phyloP scores from a whole-genome alignment of 2,888 invertebrate species.

The Scaptomyza caliginosa region DNA sequence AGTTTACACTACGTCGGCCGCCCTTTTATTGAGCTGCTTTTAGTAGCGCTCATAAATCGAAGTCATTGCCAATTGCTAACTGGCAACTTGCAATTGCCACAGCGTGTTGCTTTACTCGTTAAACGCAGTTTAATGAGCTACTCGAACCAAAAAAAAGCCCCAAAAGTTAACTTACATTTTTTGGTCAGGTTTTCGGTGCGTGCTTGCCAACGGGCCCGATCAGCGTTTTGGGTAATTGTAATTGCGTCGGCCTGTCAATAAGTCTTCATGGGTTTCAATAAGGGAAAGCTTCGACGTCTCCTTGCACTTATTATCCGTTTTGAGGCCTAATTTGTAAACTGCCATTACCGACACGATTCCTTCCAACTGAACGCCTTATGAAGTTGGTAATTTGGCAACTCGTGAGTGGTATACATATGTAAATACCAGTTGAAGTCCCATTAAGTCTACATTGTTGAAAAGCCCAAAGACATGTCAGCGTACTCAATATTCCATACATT shows the following conservation, averaged over 20 bases:
- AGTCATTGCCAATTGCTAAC: constrained; percentile 50
- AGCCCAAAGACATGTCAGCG: background rate
- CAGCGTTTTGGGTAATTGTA: constrained; percentile 70
- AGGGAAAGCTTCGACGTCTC: constrained; percentile 50
- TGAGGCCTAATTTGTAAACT: constrained; percentile 37
- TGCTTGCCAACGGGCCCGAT: constrained; percentile 61
- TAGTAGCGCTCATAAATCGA: constrained; percentile 69
- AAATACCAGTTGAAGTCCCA: constrained; percentile 44
- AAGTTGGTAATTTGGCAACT: constrained; percentile 54
- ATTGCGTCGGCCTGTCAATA: constrained; percentile 69
- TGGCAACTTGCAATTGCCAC: constrained; percentile 38
- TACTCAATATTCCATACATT: constrained; percentile 8
- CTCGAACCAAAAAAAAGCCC: constrained; percentile 21
- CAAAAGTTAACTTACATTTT: constrained; percentile 2
- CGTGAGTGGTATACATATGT: constrained; percentile 46
- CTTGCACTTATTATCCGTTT: constrained; percentile 39
- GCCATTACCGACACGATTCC: constrained; percentile 72
- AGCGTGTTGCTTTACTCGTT: constrained; percentile 58
- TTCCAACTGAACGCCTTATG: constrained; percentile 47
- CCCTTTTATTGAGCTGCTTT: constrained; percentile 56
- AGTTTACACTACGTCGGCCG: constrained; percentile 59
- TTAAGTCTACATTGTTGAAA: constrained; percentile 18
- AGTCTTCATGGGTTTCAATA: constrained; percentile 67
- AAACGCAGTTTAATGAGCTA: constrained; percentile 71
- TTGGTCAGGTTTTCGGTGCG: constrained; percentile 45